Base-by-base conservation (phyloP, 2,797 vertebrate species). In the Crocodylus rhombifer region DNA sequence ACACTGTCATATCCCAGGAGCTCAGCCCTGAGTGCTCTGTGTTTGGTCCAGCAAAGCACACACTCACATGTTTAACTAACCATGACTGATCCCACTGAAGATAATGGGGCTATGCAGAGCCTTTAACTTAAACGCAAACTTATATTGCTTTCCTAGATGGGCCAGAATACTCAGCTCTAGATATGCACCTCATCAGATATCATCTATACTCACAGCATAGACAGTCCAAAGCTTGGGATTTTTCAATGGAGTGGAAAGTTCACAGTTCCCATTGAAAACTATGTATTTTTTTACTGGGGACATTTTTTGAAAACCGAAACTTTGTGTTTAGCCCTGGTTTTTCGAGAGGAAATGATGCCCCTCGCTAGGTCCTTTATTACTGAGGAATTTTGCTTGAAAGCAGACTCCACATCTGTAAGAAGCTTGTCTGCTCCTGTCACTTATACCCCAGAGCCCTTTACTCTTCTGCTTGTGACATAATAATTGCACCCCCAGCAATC, bases 341-440 rank as follows among this genome's bases (percentile, higher is more conserved):
- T 23, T 63, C 26, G 10, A 28, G 14, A 28, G 62, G 62, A 64
- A 64, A 64, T 28, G 65, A 20, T 17, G 15, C 21, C 14, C 6
- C 20, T 36, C 69, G 4, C 23, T 15, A 21, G 36, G 69, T 36
- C 36, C 23, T 73, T 42, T 73, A 51, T 51, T 73, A 26, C 69
- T 5, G 21, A 15, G 57, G 57, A 18, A 21, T 18, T 23, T 14
- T 36, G 9, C 28, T 8, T 79, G 71, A 60, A 92, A 92, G 74
- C 21, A 6, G 26, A 56, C 86, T 42, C 3, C 14, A 12, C 0
- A 0, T 25, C 87, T 86, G 60, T 60, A 33, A 23, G 74, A 51
- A 33, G 28, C 25, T 82, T 58, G 65, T 6, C 26, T 82, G 28
- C 61, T 89, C 81, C 62, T 77, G 17, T 3, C 3, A 1, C 18